phyloP scores from a whole-genome alignment of 2,113 vertebrate species.

The Probosciger aterrimus region DNA sequence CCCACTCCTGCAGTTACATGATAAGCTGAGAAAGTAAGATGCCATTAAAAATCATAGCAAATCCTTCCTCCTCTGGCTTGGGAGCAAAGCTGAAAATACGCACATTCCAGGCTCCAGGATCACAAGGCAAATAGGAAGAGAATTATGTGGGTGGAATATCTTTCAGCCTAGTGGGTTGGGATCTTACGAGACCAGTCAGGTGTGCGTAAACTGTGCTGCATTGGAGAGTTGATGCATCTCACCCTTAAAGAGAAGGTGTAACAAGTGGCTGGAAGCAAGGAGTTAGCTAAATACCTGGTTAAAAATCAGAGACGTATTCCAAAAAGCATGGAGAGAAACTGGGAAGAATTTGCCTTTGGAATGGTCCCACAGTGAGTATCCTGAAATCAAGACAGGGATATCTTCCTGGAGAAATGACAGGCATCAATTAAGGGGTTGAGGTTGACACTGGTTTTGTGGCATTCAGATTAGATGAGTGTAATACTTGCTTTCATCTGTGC shows the following conservation, averaged over 20 bases:
- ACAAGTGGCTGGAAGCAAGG: background rate
- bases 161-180: background rate
- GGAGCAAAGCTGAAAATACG: slow-evolving; percentile 19
- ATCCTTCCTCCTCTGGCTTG: background rate
- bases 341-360: background rate
- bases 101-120: background rate
- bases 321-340: background rate
- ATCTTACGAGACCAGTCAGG: slow-evolving; percentile 16
- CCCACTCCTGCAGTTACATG: background rate
- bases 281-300: background rate
- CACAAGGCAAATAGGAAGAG: slow-evolving; percentile 19
- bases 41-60: slow-evolving; percentile 38
- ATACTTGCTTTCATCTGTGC: background rate
- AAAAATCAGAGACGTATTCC: background rate
- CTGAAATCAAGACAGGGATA: background rate
- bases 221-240: slow-evolving; percentile 13
- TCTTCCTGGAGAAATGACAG: background rate
- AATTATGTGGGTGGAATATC: slow-evolving; percentile 17
- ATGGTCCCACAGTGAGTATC: background rate
- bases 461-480: background rate
- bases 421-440: background rate
- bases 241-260: background rate
- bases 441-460: background rate
- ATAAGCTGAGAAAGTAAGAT: slow-evolving; percentile 25
- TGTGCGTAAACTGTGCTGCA: slow-evolving; percentile 1